Conservation (phyloP, 2,797 vertebrate genomes). For the Tamandua tetradactyla region DNA sequence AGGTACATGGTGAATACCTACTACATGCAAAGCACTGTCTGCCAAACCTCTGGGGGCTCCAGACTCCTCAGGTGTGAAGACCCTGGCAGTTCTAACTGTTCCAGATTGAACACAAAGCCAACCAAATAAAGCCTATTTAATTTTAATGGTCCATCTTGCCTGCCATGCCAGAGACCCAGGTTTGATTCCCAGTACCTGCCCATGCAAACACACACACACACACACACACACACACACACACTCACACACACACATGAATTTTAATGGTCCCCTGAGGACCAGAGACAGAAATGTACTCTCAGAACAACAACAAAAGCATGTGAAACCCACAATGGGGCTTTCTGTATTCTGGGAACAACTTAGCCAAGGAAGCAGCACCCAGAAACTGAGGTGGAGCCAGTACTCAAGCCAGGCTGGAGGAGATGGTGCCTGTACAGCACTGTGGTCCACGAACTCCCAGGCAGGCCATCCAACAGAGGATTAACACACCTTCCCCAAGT, state of each 20-base stretch:
- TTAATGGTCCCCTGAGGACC: background rate
- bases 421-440: background rate
- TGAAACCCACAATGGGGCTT: background rate
- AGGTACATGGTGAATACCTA: background rate
- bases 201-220: too few relatives aligned
- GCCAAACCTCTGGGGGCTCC: background rate
- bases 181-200: too few relatives aligned
- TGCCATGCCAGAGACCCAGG: too few relatives aligned
- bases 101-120: background rate
- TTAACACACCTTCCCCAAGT: background rate
- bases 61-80: background rate
- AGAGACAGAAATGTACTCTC: background rate
- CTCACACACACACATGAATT: too few relatives aligned
- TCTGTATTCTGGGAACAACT: background rate
- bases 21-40: background rate
- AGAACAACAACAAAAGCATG: background rate
- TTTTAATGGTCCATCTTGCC: too few relatives aligned
- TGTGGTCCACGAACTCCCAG: background rate
- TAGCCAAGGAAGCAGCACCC: background rate
- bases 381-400: background rate
- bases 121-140: slow-evolving; percentile 2
- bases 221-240: too few relatives aligned
- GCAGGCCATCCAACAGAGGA: background rate
- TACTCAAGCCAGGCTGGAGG: fast-evolving
- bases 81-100: background rate